Evolutionary conservation across 2,797 vertebrate species (phyloP).

Genomic region (Danio tinwini): DNA sequence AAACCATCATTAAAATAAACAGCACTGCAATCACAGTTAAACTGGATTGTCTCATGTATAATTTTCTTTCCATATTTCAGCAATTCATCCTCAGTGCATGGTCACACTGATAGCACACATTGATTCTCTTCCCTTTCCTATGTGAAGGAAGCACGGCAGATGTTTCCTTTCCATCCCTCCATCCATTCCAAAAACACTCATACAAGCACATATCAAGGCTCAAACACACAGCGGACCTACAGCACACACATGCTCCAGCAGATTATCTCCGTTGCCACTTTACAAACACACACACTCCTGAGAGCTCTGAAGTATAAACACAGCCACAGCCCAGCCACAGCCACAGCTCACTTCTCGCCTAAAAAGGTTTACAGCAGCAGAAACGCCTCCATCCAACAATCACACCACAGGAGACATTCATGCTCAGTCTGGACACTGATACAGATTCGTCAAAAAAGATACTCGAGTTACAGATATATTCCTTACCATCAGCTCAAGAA

Average conservation of each 20-base stretch:
- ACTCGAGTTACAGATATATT: not conserved
- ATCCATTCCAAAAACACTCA: constrained; percentile 38
- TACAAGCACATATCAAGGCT: constrained; percentile 3
- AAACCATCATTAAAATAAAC: not conserved
- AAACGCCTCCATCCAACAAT: constrained; percentile 57
- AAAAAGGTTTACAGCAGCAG: constrained; percentile 71
- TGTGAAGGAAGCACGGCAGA: constrained; percentile 47
- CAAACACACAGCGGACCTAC: constrained; percentile 43
- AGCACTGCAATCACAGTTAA: not conserved
- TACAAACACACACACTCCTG: constrained; percentile 68
- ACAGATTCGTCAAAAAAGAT: constrained; percentile 5
- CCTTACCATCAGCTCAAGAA: not conserved
- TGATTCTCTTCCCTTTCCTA: constrained; percentile 25
- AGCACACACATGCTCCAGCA: constrained; percentile 25
- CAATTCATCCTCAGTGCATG: constrained; percentile 24
- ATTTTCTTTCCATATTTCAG: not conserved
- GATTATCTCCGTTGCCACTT: constrained; percentile 61
- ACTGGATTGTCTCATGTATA: constrained; percentile 19
- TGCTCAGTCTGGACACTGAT: constrained; percentile 1
- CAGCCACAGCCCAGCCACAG: constrained; percentile 45
- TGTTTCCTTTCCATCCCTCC: constrained; percentile 58
- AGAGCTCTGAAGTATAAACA: constrained; percentile 70
- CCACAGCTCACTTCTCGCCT: constrained; percentile 64
- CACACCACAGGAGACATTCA: constrained; percentile 62
- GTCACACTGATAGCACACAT: constrained; percentile 26